Conservation (phyloP, 2,113 vertebrate species). For the Pseudorhombus dupliciocellatus region DNA sequence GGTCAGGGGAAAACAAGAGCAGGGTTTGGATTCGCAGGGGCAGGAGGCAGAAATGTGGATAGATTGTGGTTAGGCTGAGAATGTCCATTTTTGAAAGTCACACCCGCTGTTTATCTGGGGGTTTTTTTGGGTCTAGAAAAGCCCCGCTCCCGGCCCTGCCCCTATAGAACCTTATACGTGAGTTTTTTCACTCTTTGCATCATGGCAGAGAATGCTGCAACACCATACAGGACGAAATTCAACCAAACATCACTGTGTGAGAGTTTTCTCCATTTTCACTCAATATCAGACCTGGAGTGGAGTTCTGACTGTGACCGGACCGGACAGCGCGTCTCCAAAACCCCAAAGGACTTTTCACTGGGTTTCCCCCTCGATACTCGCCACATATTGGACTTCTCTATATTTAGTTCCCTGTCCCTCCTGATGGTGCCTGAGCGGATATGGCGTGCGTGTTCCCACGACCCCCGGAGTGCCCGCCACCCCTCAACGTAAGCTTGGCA, state of each 20-base stretch:
- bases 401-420: slow-evolving; percentile 83
- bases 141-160: background rate
- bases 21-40: slow-evolving; percentile 9
- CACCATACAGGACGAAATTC: slow-evolving; percentile 4
- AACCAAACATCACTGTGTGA: background rate
- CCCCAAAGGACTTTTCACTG: slow-evolving; percentile 62
- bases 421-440: slow-evolving; percentile 84
- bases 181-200: background rate
- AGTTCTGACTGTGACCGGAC: slow-evolving; percentile 43
- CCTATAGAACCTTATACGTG: background rate
- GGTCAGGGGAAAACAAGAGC: slow-evolving; percentile 35
- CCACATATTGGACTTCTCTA: slow-evolving; percentile 77
- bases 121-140: slow-evolving; percentile 18
- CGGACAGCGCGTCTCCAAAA: slow-evolving; percentile 45
- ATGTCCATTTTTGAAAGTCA: slow-evolving; percentile 38
- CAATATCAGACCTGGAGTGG: slow-evolving; percentile 19
- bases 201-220: background rate
- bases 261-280: background rate
- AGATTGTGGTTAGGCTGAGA: slow-evolving; percentile 45
- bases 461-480: slow-evolving; percentile 74
- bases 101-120: slow-evolving; percentile 26
- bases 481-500: slow-evolving; percentile 72
- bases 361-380: slow-evolving; percentile 65
- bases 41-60: slow-evolving; percentile 33
- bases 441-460: slow-evolving; percentile 86